Percentiles rank a stretch among this genome's conserved stretches.
phyloP scores from a whole-genome alignment of 1,140 invertebrate species.

The Danaus plexippus region DNA sequence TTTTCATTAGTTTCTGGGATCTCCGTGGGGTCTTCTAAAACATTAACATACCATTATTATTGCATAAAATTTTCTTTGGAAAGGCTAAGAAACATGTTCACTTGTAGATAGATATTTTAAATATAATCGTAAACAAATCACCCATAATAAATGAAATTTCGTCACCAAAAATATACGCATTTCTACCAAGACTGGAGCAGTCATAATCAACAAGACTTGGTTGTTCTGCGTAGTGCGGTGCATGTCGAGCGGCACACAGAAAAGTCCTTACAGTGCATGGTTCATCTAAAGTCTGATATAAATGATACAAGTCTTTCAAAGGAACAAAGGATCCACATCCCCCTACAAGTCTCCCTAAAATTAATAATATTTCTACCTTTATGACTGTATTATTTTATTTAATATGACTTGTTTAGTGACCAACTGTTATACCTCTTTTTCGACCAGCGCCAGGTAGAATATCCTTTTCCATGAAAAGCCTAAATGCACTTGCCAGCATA shows the following conservation, averaged over 20 bases:
- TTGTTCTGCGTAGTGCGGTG: constrained; percentile 28
- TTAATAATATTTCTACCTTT: constrained; percentile 6
- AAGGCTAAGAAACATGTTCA: too few relatives aligned
- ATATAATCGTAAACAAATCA: constrained; percentile 13
- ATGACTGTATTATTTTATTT: not conserved
- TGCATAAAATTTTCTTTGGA: too few relatives aligned
- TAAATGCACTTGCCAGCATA: constrained; percentile 62
- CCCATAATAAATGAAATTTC: constrained; percentile 43
- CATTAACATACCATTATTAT: constrained; percentile 3
- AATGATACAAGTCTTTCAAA: constrained; percentile 59
- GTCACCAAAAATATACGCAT: constrained; percentile 49
- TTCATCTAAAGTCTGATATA: constrained; percentile 67
- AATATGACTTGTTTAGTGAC: not conserved
- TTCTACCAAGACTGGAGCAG: constrained; percentile 32
- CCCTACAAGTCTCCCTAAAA: constrained; percentile 51
- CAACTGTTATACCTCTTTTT: constrained; percentile 45
- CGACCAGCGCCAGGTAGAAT: constrained; percentile 55
- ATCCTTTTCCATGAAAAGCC: constrained; percentile 65
- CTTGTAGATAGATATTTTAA: not conserved
- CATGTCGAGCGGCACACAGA: constrained; percentile 38
- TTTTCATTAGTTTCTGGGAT: constrained; percentile 7
- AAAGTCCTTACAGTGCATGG: constrained; percentile 64
- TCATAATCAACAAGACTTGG: constrained; percentile 27
- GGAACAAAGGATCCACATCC: constrained; percentile 63
- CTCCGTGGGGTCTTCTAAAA: constrained; percentile 27